Conservation (phyloP, 2,113 vertebrate genomes). For the Puffinus mauretanicus region DNA sequence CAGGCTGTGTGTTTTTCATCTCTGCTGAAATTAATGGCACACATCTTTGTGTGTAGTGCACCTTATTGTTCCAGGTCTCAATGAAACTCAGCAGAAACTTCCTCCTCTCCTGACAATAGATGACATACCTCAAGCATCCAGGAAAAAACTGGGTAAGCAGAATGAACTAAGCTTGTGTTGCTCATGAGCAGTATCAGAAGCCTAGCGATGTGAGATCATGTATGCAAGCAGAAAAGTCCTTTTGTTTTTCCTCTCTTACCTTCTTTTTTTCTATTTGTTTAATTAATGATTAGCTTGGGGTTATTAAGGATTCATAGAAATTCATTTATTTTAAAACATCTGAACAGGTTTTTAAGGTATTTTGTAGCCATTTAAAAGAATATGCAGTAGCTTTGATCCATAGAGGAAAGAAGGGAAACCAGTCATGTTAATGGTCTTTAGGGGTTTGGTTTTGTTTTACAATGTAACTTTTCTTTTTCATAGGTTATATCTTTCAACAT, state of each 20-base stretch:
- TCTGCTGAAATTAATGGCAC: background rate
- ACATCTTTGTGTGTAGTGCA: conserved; percentile 69
- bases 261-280: background rate
- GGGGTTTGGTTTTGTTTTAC: background rate
- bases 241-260: background rate
- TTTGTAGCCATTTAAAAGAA: background rate
- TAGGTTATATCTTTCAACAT: background rate
- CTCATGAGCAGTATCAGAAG: background rate
- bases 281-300: background rate
- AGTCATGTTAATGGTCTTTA: background rate
- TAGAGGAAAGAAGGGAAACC: background rate
- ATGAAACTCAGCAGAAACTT: conserved; percentile 71
- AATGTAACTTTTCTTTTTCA: background rate
- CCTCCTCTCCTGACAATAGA: conserved; percentile 69
- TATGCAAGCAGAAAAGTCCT: background rate
- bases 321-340: background rate
- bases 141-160: conserved; percentile 71
- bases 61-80: conserved; percentile 76
- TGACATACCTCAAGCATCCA: conserved; percentile 69
- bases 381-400: background rate
- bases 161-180: background rate
- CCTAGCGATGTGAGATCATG: background rate
- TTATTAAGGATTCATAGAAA: background rate
- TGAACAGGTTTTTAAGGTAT: background rate
- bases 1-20: background rate